Base-by-base conservation (phyloP, 2,888 invertebrate species). In the Pammene fasciana region DNA sequence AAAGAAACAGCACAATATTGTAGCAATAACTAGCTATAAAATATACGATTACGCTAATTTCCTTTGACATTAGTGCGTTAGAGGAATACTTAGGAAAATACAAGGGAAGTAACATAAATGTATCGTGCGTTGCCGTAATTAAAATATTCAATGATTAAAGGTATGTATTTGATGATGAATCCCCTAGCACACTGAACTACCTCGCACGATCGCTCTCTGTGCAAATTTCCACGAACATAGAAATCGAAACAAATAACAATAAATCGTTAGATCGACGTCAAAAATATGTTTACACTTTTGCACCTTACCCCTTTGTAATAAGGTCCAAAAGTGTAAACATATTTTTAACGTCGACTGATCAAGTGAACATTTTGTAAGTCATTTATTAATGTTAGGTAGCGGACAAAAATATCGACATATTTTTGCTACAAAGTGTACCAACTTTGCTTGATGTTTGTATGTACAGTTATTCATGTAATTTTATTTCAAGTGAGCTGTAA, bases 21-120 rank as follows among this genome's bases (percentile, higher is more conserved):
- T 57, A 64, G 68, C 64, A 68, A 57, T 68, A 64, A 68, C 13
- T 64, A 68, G 64, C 57, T 64, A 68, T 68, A 43, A 52, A 57
- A 43, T 18, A 41, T 55, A 52, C 8, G 10, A 16, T 41, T 56
- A 48, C 13, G 56, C 61, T 46, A 54, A 18, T 18, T 45, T 36
- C 36, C 38, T 43, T 55, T 64, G 48, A 48, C 43, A 43, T 26
- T 50, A 16, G 55, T 62, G 55, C 43, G 50, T 62, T 68, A 48
- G 13, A 56, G 18, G 26, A 13, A 34, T 59, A 57, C 57, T 66
- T 50, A 66, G 57, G 41, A 48, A 48, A 57, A 50, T 14, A 66
- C 41, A 66, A 43, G 41, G 11, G 46, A 36, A 18, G 11, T 14
- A 62, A 41, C 14, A 43, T 18, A 41, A 61, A 67, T 61, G 36